These are phyloP conservation scores for Melanotaenia boesemani DNA, from an alignment of 2,797 vertebrate genomes.

Conservation along the genomic window DNA sequence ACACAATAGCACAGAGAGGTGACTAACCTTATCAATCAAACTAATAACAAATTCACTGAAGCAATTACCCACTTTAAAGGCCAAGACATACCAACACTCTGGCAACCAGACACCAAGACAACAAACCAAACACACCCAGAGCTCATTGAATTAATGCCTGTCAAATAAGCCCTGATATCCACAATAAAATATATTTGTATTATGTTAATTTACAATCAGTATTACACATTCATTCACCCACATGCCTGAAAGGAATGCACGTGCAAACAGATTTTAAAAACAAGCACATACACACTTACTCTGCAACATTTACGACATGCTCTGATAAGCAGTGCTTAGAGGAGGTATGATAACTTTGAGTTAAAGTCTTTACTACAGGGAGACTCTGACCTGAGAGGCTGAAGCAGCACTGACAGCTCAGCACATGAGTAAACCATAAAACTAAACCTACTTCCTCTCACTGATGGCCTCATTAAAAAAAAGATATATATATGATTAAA, in stretches of 20 bases:
- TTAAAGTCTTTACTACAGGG: constrained; percentile 72
- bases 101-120: constrained; percentile 29
- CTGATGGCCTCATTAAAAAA: background rate
- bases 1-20: background rate
- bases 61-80: constrained; percentile 22
- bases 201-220: constrained; percentile 22
- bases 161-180: constrained; percentile 17
- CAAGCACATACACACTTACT: constrained; percentile 17
- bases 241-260: constrained; percentile 3
- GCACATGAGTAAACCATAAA: constrained; percentile 23
- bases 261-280: constrained; percentile 24
- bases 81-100: constrained; percentile 37
- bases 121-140: background rate
- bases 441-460: constrained; percentile 9
- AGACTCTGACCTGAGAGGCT: constrained; percentile 75
- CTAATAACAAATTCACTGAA: constrained; percentile 19
- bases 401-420: constrained; percentile 61
- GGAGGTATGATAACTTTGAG: constrained; percentile 67
- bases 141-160: background rate
- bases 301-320: constrained; percentile 8
- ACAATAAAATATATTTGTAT: background rate
- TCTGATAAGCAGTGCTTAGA: constrained; percentile 63
- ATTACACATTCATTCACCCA: constrained; percentile 22
- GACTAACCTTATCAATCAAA: constrained; percentile 47
- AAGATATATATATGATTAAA: background rate